Base-by-base conservation (phyloP, 1,140 invertebrate species). In the Bombus cullumanus region DNA sequence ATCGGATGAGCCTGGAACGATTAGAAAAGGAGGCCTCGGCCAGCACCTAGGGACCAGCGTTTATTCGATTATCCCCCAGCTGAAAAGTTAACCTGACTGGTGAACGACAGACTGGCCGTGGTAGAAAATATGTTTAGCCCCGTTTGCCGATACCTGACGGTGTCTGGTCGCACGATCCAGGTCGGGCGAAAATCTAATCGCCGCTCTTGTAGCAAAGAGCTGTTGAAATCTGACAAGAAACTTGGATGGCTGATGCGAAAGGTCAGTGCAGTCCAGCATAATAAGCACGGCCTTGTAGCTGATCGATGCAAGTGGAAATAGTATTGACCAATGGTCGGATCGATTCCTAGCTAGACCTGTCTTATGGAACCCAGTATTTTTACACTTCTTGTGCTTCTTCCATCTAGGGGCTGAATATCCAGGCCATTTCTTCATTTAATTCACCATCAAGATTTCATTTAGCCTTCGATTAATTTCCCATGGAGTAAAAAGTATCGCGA, bases 81-180 rank as follows among this genome's bases (percentile, higher is more conserved):
- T 22, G 66, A 9, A 47, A 64, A 62, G 81, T 77, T 83, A 83
- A 83, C 76, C 73, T 83, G 81, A 77, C 81, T 77, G 81, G 59
- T 83, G 81, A 83, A 83, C 73, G 81, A 83, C 81, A 83, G 81
- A 77, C 15, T 66, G 81, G 68, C 43, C 73, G 43, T 31, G 59
- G 72, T 41, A 62, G 25, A 76, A 83, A 83, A 83, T 83, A 76
- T 83, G 62, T 77, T 68, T 83, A 83, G 68, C 81, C 81, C 43
- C 43, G 73, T 77, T 77, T 76, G 53, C 43, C 41, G 62, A 53
- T 53, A 34, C 28, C 34, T 3, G 22, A 25, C 12, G 3, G 15
- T 39, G 41, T 39, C 81, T 66, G 6, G 81, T 12, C 34, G 37
- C 4, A 22, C 69, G 34, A 59, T 43, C 25, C 53, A 47, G 25